Conservation (phyloP, 2,113 vertebrate species). For the Axis porcinus region DNA sequence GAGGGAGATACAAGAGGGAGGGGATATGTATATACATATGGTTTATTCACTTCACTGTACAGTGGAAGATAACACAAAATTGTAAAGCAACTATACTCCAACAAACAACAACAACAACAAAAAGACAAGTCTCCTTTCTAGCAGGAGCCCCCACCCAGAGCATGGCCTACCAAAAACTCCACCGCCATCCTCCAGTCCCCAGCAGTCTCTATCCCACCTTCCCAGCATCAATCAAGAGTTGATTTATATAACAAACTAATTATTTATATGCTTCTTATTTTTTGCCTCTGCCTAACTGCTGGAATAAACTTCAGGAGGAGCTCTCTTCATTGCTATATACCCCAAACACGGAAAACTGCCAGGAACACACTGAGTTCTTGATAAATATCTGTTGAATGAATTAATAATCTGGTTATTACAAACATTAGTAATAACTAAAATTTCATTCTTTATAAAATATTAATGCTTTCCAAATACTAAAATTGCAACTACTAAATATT, state of each 20-base stretch:
- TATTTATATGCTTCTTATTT: not conserved
- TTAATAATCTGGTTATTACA: slow-evolving; percentile 4
- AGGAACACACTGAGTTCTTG: not conserved
- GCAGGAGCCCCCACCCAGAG: not conserved
- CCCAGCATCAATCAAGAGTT: not conserved
- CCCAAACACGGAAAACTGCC: not conserved
- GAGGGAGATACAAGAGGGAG: not conserved
- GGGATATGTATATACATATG: not conserved
- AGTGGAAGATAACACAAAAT: not conserved
- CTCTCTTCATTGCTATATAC: not conserved
- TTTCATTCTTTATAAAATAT: slow-evolving; percentile 3
- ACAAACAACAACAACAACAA: not conserved
- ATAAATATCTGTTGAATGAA: slow-evolving; percentile 29
- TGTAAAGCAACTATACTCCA: not conserved
- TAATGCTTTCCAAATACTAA: slow-evolving; percentile 14
- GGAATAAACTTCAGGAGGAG: not conserved
- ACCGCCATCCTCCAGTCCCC: not conserved
- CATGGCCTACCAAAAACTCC: not conserved
- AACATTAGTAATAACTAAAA: not conserved
- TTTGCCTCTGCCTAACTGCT: not conserved
- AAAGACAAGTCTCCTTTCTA: not conserved
- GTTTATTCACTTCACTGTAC: not conserved
- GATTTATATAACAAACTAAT: not conserved
- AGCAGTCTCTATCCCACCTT: not conserved
- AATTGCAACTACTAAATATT: not conserved